phyloP scores from a whole-genome alignment of 2,888 invertebrate species.

The Ctena decussata region DNA sequence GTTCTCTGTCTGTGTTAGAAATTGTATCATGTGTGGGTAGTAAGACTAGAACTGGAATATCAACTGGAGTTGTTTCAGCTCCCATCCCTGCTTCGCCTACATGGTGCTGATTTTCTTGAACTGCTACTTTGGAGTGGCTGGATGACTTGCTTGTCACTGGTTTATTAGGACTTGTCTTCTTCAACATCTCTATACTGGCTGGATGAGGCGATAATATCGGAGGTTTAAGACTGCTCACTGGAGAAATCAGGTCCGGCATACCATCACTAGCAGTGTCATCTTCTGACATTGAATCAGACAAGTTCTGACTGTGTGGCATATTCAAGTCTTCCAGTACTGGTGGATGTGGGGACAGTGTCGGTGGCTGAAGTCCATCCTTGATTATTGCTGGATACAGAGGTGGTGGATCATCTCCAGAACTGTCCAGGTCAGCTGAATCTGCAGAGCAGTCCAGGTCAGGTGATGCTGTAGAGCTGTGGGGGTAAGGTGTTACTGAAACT shows the following conservation, averaged over 20 bases:
- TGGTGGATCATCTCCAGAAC: neutral
- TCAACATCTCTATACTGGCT: neutral
- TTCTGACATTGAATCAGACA: neutral
- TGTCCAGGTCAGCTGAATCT: too few relatives aligned
- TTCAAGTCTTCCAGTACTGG: neutral
- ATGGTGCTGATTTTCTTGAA: too few relatives aligned
- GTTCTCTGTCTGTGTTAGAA: neutral
- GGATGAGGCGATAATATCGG: neutral
- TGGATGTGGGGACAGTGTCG: neutral
- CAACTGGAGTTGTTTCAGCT: neutral
- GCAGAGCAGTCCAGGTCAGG: too few relatives aligned
- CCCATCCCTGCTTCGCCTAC: too few relatives aligned
- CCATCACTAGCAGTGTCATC: neutral
- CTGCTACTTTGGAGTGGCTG: too few relatives aligned
- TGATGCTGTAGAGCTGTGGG: too few relatives aligned
- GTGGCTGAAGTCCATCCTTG: neutral
- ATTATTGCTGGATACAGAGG: neutral
- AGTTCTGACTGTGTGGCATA: neutral
- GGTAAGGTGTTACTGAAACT: too few relatives aligned
- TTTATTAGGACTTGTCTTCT: neutral
- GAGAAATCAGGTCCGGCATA: neutral
- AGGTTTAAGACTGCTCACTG: neutral
- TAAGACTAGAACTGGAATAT: neutral
- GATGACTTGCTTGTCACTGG: neutral
- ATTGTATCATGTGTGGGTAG: neutral